Base-by-base conservation (phyloP, 2,113 vertebrate species). In the Mesembrinibis cayennensis region DNA sequence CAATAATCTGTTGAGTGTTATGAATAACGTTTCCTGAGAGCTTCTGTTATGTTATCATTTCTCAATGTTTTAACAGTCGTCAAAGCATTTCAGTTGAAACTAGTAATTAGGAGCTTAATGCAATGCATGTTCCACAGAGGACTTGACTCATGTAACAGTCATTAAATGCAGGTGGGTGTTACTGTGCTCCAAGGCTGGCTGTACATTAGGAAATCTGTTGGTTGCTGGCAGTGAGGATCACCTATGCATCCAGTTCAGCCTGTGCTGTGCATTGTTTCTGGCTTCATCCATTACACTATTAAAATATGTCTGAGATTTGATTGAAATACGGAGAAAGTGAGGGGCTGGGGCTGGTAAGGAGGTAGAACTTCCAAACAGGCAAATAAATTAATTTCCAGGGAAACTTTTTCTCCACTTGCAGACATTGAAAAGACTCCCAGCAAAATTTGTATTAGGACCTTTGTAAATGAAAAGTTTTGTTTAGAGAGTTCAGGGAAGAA, bases 31-130 rank as follows among this genome's bases (percentile, higher is more conserved):
- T 83, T 92, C 80, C 36, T 12, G 11, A 88, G 65, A 66, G 65
- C 61, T 82, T 70, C 77, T 76, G 26, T 65, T 93, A 56, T 5
- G 16, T 88, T 79, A 26, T 4, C 12, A 50, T 82, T 79, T 89
- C 78, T 94, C 61, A 36, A 0, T 91, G 52, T 87, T 97, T 87
- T 87, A 96, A 45, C 70, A 82, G 32, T 38, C 4, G 3, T 76
- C 80, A 94, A 89, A 95, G 56, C 77, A 38, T 82, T 96, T 89
- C 30, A 52, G 44, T n/a, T 79, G 56, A 70, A 95, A 93, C 27
- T 7, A 42, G 53, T 61, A 89, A 93, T 91, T 81, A 91, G 62
- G 66, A 93, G 52, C 44, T 89, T 78, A 82, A 25, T 76, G 69
- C 44, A 84, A 0, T 34, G 52, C 26, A 1, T 11, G 18, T 90